phyloP scores from a whole-genome alignment of 2,113 vertebrate species.

The Neotoma lepida region DNA sequence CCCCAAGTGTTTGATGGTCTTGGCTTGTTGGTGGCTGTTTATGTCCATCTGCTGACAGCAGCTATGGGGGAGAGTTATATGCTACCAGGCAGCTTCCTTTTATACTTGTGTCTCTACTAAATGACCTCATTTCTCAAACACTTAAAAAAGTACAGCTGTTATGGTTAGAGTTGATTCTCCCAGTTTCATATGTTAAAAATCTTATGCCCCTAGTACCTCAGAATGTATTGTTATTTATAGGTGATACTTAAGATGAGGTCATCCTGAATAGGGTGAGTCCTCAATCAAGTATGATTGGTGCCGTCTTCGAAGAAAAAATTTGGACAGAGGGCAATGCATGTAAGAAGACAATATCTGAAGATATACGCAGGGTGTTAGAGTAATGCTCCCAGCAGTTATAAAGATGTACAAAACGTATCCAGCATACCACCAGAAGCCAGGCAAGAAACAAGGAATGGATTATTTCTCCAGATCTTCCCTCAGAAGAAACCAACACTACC shows the following conservation, averaged over 20 bases:
- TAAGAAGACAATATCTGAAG: neutral
- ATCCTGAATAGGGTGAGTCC: neutral
- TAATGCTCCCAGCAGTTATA: neutral
- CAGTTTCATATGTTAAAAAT: neutral
- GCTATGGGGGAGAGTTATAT: accelerated
- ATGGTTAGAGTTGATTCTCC: neutral
- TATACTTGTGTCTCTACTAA: neutral
- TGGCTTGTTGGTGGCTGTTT: constrained; percentile 11
- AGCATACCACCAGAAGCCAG: neutral
- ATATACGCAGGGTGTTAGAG: neutral
- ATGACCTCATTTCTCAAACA: neutral
- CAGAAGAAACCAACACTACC: neutral
- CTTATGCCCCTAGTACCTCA: neutral
- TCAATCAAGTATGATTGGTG: neutral
- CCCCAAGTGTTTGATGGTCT: constrained; percentile 18
- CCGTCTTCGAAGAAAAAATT: neutral
- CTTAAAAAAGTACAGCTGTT: neutral
- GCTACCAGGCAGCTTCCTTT: neutral
- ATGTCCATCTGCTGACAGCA: neutral
- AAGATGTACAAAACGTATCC: neutral
- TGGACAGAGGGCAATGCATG: neutral
- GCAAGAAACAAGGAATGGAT: neutral
- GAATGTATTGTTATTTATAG: neutral
- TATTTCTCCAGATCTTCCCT: neutral
- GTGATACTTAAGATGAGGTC: neutral